Percentiles rank a stretch among this genome's conserved stretches.
These are phyloP conservation scores for Gobio gobio DNA, from an alignment of 2,113 vertebrate species.

Conservation along the genomic window DNA sequence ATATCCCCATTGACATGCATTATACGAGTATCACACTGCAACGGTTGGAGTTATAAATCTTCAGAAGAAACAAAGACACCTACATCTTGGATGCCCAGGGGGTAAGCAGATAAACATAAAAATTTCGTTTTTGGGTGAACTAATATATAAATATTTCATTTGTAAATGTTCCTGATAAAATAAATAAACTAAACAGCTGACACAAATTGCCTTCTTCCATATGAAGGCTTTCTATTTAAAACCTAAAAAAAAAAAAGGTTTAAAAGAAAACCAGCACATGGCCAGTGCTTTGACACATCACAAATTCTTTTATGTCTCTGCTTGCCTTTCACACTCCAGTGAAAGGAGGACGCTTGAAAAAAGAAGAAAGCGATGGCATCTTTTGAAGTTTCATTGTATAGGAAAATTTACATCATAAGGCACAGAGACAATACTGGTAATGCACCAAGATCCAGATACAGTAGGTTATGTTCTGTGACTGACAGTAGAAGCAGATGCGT, in stretches of 20 bases:
- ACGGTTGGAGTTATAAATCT: too few relatives aligned
- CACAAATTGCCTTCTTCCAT: neutral
- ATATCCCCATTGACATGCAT: too few relatives aligned
- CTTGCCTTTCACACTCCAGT: neutral
- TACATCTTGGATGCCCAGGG: too few relatives aligned
- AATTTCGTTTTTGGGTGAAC: too few relatives aligned
- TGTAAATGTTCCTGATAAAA: neutral
- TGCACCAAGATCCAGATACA: constrained; percentile 21
- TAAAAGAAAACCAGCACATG: neutral
- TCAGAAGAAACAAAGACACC: too few relatives aligned
- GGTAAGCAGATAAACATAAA: too few relatives aligned
- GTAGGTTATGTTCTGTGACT: neutral
- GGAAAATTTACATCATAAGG: constrained; percentile 33
- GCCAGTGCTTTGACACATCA: constrained; percentile 23
- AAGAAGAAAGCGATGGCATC: constrained; percentile 17
- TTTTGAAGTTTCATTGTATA: constrained; percentile 37
- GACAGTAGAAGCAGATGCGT: neutral
- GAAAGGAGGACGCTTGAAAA: neutral
- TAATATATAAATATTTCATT: neutral
- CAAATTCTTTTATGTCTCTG: constrained; percentile 9
- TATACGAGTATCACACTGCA: too few relatives aligned
- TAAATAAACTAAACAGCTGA: neutral
- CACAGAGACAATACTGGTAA: constrained; percentile 13
- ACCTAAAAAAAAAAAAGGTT: neutral
- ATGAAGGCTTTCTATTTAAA: neutral